Evolutionary conservation across 2,113 vertebrate species (phyloP).

Genomic region (Phaethornis superciliosus): DNA sequence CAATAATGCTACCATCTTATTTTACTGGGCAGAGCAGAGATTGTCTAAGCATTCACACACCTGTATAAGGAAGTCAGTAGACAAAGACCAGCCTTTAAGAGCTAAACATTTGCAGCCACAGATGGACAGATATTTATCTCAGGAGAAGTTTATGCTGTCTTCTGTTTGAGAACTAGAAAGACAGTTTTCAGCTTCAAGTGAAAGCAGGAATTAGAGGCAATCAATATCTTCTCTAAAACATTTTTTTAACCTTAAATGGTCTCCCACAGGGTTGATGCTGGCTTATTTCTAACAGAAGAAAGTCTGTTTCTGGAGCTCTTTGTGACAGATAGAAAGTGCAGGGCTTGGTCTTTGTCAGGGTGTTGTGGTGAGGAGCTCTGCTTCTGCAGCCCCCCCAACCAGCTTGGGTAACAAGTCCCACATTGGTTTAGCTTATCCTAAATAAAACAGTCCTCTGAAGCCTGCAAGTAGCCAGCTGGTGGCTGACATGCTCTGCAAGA

Average conservation of each 20-base stretch:
- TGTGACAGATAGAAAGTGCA: accelerated
- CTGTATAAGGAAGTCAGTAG: not conserved
- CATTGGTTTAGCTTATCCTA: not conserved
- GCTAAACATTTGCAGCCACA: not conserved
- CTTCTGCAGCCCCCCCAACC: not conserved
- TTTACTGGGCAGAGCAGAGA: not conserved
- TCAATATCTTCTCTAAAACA: not conserved
- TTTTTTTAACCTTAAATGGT: not conserved
- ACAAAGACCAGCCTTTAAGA: not conserved
- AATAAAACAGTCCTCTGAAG: not conserved
- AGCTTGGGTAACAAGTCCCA: not conserved
- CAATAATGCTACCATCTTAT: not conserved
- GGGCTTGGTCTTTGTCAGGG: not conserved
- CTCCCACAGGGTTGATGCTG: not conserved
- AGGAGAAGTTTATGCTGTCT: not conserved
- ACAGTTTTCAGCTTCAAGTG: not conserved
- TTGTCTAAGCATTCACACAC: not conserved
- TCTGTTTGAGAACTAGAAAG: not conserved
- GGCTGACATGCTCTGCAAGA: not conserved
- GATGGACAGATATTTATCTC: conserved; percentile 31
- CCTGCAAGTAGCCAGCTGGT: not conserved
- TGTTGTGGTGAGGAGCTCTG: not conserved
- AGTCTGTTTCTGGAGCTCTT: not conserved
- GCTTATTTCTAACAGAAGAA: not conserved
- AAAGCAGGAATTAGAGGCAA: not conserved